Evolutionary conservation across 1,140 invertebrate genomes (phyloP), one percentile per base, ranked within the genome.

Genomic region (Chionoecetes opilio): DNA sequence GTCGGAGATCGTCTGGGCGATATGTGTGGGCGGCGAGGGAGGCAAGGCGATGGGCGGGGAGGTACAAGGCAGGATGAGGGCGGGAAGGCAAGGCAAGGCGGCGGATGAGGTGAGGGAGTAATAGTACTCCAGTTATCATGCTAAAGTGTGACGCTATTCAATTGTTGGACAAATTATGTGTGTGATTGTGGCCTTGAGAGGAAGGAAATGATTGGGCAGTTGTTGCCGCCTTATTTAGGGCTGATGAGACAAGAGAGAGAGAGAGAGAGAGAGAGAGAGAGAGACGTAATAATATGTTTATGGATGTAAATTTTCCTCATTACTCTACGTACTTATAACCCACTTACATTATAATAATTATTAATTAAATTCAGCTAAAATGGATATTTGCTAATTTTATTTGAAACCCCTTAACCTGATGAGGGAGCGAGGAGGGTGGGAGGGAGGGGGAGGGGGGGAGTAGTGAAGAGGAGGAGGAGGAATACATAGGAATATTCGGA

Each of bases 331-430:
- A 11, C 63, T 75, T 75, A 5, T 75, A 75, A 75, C 63, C 63
- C 21, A 75, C 63, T 75, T 75, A 75, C 21, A 63, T 63, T n/a
- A n/a, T n/a, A n/a, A 63, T 5, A 75, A 75, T 5, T n/a, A n/a
- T n/a, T 75, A n/a, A 75, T 75, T 75, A 6, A 75, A 75, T 75
- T 75, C 21, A n/a, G 8, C 63, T 75, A 75, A 75, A 75, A 75
- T 75, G n/a, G n/a, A n/a, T 75, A 75, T n/a, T 75, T 75, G n/a
- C 63, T n/a, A 75, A 75, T 75, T n/a, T n/a, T n/a, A 75, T 75
- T 75, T n/a, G 21, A 26, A 75, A 75, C 63, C 26, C 63, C 63
- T 26, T 75, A 75, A 75, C 63, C 9, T 75, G n/a, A 75, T 75
- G 21, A 75, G n/a, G 63, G 63, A 17, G 26, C 6, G 63, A 75